phyloP scores from a whole-genome alignment of 2,113 vertebrate species.

The Etia nguti region DNA sequence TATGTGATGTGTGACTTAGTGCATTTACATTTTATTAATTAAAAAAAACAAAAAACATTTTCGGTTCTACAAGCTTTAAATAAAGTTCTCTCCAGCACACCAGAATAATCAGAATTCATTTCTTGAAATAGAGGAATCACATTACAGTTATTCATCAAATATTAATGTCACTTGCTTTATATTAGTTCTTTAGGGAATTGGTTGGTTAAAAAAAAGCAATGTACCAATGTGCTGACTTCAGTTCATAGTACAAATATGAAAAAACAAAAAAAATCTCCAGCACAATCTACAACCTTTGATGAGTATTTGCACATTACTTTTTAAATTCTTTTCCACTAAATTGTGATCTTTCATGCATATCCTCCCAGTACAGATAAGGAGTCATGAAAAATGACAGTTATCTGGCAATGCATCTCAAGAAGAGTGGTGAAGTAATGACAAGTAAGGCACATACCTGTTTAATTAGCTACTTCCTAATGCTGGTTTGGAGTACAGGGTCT shows the following conservation, averaged over 20 bases:
- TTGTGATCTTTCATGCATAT: neutral
- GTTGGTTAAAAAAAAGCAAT: too few relatives aligned
- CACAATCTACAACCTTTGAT: too few relatives aligned
- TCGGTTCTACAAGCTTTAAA: neutral
- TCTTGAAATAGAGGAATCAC: neutral
- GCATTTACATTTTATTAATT: constrained; percentile 1
- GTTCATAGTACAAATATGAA: neutral
- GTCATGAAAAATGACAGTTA: neutral
- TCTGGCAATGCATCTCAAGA: neutral
- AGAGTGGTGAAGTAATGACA: neutral
- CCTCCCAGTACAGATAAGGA: too few relatives aligned
- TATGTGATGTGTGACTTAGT: neutral
- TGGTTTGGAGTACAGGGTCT: too few relatives aligned
- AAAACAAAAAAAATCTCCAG: neutral
- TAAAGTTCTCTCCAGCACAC: neutral
- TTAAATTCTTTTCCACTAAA: neutral
- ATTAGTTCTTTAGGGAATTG: neutral
- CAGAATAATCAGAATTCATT: neutral
- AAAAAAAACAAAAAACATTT: neutral
- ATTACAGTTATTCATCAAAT: neutral
- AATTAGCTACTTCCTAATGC: too few relatives aligned
- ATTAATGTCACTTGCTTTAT: neutral
- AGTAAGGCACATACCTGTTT: neutral
- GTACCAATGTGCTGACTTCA: neutral
- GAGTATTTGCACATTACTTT: neutral